A percentile compares a stretch with the other conserved stretches of the same genome.
phyloP scores from a whole-genome alignment of 2,797 vertebrate species.

The Pangasius krempfi region DNA sequence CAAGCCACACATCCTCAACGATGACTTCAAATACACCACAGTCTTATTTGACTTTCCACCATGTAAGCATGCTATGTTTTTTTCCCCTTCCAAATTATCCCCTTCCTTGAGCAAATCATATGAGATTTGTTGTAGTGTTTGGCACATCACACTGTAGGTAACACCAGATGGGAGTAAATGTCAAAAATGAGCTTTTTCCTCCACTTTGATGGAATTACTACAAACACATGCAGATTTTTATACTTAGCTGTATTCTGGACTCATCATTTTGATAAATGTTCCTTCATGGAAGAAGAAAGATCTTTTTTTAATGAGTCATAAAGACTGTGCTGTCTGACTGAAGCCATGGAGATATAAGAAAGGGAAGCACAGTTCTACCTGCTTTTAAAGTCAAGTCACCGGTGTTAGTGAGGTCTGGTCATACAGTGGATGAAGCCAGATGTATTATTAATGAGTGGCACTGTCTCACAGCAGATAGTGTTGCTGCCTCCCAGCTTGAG shows the following conservation, averaged over 20 bases:
- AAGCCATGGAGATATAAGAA: constrained; percentile 17
- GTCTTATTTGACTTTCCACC: constrained; percentile 45
- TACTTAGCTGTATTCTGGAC: constrained; percentile 21
- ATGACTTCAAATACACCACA: constrained; percentile 45
- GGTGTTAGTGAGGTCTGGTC: constrained; percentile 16
- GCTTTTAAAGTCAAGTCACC: constrained; percentile 19
- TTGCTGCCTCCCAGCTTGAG: background rate
- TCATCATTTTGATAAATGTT: constrained; percentile 21
- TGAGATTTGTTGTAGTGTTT: constrained; percentile 46
- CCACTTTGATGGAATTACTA: constrained; percentile 6
- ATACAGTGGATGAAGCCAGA: background rate
- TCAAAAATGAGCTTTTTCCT: constrained; percentile 37
- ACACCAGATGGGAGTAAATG: constrained; percentile 30
- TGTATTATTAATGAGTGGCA: background rate
- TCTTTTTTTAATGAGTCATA: constrained; percentile 2
- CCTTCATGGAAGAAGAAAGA: constrained; percentile 21
- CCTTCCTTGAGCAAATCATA: constrained; percentile 27
- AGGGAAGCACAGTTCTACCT: constrained; percentile 1
- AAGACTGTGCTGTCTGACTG: constrained; percentile 21
- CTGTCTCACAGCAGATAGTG: background rate
- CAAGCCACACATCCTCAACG: constrained; percentile 20
- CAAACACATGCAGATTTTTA: constrained; percentile 38
- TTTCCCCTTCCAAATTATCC: constrained; percentile 30
- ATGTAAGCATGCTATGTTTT: constrained; percentile 21
- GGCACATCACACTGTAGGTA: constrained; percentile 22